These are phyloP conservation scores for Drosophila lacertosa DNA, from an alignment of 1,140 invertebrate species.

Conservation along the genomic window DNA sequence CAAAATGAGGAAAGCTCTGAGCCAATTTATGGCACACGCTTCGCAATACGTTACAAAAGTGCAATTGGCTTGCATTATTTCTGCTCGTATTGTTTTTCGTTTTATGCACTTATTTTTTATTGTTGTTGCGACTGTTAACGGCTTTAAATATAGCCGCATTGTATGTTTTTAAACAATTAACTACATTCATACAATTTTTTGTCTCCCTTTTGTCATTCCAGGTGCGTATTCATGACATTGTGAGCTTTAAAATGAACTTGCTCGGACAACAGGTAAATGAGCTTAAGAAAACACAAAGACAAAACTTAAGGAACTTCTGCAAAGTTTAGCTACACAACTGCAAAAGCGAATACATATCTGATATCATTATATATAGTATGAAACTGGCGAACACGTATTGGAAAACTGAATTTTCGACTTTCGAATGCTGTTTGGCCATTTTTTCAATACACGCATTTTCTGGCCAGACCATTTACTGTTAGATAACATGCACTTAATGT, in stretches of 20 bases:
- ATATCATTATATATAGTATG: no score
- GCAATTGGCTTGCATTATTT: slow-evolving; percentile 11
- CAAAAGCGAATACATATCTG: no score
- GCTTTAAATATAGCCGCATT: slow-evolving; percentile 32
- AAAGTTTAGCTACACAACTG: no score
- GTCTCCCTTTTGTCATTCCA: slow-evolving; percentile 60
- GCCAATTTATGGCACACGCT: slow-evolving; percentile 50
- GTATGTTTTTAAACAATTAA: slow-evolving; percentile 48
- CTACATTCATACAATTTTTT: slow-evolving; percentile 33
- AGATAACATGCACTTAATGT: slow-evolving; percentile 14
- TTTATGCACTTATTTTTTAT: neutral
- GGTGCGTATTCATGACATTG: slow-evolving; percentile 58
- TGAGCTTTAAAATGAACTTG: neutral
- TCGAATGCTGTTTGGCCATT: neutral
- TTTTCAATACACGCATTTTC: neutral
- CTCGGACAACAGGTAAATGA: slow-evolving; percentile 7
- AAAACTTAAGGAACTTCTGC: neutral
- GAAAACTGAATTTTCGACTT: no score
- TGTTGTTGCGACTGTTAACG: slow-evolving; percentile 20
- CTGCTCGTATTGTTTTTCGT: slow-evolving; percentile 10
- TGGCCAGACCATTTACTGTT: neutral
- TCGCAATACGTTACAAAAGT: slow-evolving; percentile 17
- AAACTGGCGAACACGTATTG: no score
- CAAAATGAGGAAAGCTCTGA: slow-evolving; percentile 27
- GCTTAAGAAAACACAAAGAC: neutral